Percentiles rank a stretch among this genome's conserved stretches.
Conservation (phyloP, 1,140 invertebrate species). For the Camponotus floridanus region DNA sequence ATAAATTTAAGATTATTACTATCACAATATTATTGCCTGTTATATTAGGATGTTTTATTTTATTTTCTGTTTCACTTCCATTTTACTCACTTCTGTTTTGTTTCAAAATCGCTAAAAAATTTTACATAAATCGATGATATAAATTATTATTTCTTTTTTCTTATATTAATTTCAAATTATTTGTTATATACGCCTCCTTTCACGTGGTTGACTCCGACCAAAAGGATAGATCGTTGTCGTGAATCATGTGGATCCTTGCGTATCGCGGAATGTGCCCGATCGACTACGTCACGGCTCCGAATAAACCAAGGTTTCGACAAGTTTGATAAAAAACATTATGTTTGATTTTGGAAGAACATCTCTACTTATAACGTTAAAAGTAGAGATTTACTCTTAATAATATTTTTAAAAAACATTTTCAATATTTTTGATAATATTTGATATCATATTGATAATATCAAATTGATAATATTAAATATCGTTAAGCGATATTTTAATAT, state of each 20-base stretch:
- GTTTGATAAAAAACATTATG: slow-evolving; percentile 1
- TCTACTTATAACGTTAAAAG: not conserved
- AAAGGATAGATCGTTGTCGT: slow-evolving; percentile 47
- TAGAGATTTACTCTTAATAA: not conserved
- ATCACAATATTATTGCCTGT: not conserved
- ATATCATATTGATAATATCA: no score
- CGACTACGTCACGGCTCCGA: slow-evolving; percentile 52
- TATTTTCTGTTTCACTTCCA: not conserved
- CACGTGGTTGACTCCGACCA: slow-evolving; percentile 24
- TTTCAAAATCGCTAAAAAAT: not conserved
- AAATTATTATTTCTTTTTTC: not conserved
- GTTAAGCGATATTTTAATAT: not conserved
- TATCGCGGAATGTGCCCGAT: slow-evolving; percentile 17
- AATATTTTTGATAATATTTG: not conserved
- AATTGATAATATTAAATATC: not conserved
- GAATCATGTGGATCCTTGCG: slow-evolving; percentile 52
- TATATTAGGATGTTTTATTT: not conserved
- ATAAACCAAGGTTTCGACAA: slow-evolving; percentile 49
- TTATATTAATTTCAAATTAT: not conserved
- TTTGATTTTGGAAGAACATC: slow-evolving; percentile 6
- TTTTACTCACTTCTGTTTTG: not conserved
- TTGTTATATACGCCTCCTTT: slow-evolving; percentile 4
- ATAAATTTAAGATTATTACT: not conserved
- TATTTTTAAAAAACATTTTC: not conserved
- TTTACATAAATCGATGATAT: not conserved